Evolutionary conservation across 1,140 invertebrate species (phyloP).

Genomic region (Callitettix versicolor): DNA sequence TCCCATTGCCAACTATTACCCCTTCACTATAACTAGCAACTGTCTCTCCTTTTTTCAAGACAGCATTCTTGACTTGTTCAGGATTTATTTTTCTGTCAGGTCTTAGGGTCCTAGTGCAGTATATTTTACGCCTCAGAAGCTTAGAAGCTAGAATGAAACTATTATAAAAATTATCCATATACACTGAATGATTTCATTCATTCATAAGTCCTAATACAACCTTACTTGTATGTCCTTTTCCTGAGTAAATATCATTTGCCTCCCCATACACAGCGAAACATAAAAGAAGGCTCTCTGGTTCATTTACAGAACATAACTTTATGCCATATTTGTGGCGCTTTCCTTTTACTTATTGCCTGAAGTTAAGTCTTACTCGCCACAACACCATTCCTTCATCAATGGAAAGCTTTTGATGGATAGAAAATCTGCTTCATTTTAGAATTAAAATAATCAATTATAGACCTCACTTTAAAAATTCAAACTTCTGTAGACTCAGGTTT

Average conservation of each 20-base stretch:
- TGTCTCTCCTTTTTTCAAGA: not conserved
- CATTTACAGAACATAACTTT: not conserved
- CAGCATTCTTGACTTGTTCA: not conserved
- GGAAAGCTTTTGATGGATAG: not conserved
- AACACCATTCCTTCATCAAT: not conserved
- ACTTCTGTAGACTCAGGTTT: no score
- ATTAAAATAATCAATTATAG: not conserved
- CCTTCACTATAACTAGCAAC: not conserved
- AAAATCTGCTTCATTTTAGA: conserved; percentile 2
- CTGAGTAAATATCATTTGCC: not conserved
- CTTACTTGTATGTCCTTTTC: conserved; percentile 1
- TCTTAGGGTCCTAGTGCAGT: not conserved
- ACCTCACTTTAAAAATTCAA: not conserved
- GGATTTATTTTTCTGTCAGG: not conserved
- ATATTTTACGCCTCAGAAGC: not conserved
- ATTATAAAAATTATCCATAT: conserved; percentile 5
- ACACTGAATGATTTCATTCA: not conserved
- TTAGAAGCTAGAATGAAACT: not conserved
- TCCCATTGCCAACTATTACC: not conserved
- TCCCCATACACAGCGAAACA: not conserved
- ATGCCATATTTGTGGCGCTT: not conserved
- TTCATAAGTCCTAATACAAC: not conserved
- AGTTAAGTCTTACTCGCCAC: not conserved
- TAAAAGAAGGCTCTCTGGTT: not conserved
- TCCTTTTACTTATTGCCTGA: not conserved